phyloP scores from a whole-genome alignment of 2,113 vertebrate genomes.

The Lampris megalopsis region DNA sequence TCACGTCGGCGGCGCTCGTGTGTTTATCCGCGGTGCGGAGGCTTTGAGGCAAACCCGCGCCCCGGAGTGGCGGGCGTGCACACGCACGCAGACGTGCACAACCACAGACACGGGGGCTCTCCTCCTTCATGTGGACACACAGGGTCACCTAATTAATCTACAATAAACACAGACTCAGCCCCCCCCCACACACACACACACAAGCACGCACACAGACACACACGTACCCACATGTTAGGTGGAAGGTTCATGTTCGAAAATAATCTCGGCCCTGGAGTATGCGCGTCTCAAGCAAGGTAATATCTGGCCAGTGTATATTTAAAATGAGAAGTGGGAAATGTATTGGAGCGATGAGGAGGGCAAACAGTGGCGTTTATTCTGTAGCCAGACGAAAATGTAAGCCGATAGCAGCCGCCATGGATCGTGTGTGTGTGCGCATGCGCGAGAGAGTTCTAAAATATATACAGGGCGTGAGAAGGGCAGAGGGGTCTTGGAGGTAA shows the following conservation, averaged over 20 bases:
- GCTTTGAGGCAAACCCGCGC: slow-evolving; percentile 71
- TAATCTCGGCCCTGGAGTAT: slow-evolving; percentile 62
- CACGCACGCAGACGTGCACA: slow-evolving; percentile 6
- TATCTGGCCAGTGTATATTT: slow-evolving; percentile 54
- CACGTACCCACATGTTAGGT: slow-evolving; percentile 51
- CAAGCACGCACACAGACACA: slow-evolving; percentile 25
- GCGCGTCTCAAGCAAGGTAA: slow-evolving; percentile 49
- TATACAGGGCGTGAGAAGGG: slow-evolving; percentile 38
- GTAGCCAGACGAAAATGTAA: slow-evolving; percentile 73
- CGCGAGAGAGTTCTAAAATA: slow-evolving; percentile 33
- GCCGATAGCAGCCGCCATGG: slow-evolving; percentile 59
- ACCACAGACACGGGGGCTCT: background rate
- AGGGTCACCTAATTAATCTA: slow-evolving; percentile 65
- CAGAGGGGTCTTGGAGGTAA: slow-evolving; percentile 44
- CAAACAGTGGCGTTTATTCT: slow-evolving; percentile 73
- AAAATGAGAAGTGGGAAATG: slow-evolving; percentile 58
- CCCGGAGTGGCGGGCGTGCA: slow-evolving; percentile 16
- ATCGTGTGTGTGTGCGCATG: slow-evolving; percentile 51
- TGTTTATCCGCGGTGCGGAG: slow-evolving; percentile 68
- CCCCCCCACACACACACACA: no score
- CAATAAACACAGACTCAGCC: slow-evolving; percentile 69
- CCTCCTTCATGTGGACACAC: slow-evolving; percentile 47
- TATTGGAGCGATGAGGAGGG: slow-evolving; percentile 62
- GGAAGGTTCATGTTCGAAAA: slow-evolving; percentile 67
- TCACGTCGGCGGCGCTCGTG: slow-evolving; percentile 68